These are phyloP conservation scores for Neopipo cinnamomea DNA, from an alignment of 2,113 vertebrate species.

Conservation along the genomic window DNA sequence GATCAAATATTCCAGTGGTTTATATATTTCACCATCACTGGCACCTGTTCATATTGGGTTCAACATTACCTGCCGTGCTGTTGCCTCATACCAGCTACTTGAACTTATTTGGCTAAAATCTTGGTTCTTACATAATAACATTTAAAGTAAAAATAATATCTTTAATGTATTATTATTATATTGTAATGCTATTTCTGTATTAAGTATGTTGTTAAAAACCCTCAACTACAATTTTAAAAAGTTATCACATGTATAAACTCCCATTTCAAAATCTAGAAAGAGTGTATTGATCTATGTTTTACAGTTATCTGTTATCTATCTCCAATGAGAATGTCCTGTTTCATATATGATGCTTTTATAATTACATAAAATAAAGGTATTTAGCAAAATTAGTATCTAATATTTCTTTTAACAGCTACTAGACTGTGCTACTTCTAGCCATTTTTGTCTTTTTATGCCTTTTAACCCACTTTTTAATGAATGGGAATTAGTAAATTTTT, in stretches of 20 bases:
- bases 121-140: neutral
- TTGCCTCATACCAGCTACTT: neutral
- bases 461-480: neutral
- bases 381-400: neutral
- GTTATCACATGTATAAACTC: neutral
- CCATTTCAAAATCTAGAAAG: neutral
- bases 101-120: neutral
- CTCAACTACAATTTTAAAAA: neutral
- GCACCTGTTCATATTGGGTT: neutral
- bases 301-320: accelerated
- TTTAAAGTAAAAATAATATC: neutral
- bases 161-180: neutral
- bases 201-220: neutral
- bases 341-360: neutral
- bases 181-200: neutral
- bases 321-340: neutral
- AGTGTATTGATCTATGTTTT: neutral
- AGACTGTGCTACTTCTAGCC: neutral
- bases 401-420: neutral
- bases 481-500: neutral
- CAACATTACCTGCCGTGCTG: neutral
- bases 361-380: neutral
- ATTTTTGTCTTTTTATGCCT: neutral
- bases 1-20: neutral
- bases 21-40: neutral